Evolutionary conservation across 2,888 invertebrate species (phyloP).

Genomic region (Eurois occulta): DNA sequence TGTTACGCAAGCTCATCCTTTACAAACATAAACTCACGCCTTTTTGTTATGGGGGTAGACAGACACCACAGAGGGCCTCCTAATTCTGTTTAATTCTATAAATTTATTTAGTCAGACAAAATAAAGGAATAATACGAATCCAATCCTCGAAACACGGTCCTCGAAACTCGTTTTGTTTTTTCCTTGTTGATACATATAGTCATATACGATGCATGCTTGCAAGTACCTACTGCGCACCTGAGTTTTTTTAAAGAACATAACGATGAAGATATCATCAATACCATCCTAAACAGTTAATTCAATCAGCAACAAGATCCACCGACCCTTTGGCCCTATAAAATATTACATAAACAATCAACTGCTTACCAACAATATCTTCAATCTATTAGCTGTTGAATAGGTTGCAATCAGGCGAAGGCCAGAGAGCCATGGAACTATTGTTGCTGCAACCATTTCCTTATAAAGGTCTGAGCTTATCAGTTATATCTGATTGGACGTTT

Average conservation of each 20-base stretch:
- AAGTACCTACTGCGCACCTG: neutral
- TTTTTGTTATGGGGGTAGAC: neutral
- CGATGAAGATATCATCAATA: neutral
- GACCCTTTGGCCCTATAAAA: slow-evolving; percentile 25
- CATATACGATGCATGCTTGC: neutral
- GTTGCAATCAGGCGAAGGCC: slow-evolving; percentile 57
- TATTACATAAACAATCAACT: slow-evolving; percentile 40
- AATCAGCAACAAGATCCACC: slow-evolving; percentile 6
- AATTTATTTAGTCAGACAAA: too few species aligned
- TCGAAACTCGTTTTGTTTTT: neutral
- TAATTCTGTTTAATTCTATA: too few species aligned
- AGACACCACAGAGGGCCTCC: neutral
- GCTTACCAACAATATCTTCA: slow-evolving; percentile 48
- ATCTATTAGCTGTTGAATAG: slow-evolving; percentile 44
- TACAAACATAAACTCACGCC: neutral
- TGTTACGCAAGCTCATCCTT: neutral
- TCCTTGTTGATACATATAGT: neutral
- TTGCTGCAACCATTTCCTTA: slow-evolving; percentile 59
- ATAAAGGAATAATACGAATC: too few species aligned
- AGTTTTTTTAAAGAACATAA: neutral
- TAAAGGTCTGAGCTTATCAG: slow-evolving; percentile 49
- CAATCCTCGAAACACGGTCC: too few species aligned
- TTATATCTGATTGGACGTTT: slow-evolving; percentile 45
- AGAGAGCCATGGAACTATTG: slow-evolving; percentile 24
- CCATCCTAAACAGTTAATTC: neutral